phyloP scores from a whole-genome alignment of 1,140 invertebrate genomes.

The Drosophila pruinosa region DNA sequence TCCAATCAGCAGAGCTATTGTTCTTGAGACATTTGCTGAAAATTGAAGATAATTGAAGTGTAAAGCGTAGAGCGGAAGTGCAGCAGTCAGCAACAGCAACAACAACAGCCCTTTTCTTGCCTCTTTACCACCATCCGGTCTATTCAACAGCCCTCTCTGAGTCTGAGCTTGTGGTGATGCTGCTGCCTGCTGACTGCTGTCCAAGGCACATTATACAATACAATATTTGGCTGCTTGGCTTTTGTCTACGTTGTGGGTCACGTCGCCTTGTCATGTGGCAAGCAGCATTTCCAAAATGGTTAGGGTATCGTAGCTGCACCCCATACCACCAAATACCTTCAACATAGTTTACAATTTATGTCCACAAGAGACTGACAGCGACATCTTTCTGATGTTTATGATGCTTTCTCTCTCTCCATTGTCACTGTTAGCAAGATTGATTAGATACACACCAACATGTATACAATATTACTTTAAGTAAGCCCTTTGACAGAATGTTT shows the following conservation, averaged over 20 bases:
- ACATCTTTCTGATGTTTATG: background rate
- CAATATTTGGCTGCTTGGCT: conserved; percentile 54
- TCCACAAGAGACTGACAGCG: background rate
- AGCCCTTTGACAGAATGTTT: too few species aligned
- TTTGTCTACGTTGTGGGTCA: conserved; percentile 61
- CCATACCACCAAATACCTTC: background rate
- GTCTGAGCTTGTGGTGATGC: conserved; percentile 44
- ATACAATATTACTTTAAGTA: too few species aligned
- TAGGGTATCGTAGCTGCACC: too few species aligned
- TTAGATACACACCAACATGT: too few species aligned
- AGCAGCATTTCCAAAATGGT: conserved; percentile 4
- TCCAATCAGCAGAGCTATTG: conserved; percentile 77
- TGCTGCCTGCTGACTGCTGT: conserved; percentile 49
- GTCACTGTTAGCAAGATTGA: too few species aligned
- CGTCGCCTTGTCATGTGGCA: conserved; percentile 35
- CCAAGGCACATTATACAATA: conserved; percentile 72
- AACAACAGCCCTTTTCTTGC: background rate
- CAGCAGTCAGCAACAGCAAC: conserved; percentile 63
- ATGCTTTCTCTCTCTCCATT: background rate
- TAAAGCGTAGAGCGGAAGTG: conserved; percentile 76
- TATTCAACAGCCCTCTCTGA: conserved; percentile 2
- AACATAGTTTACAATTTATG: conserved; percentile 1
- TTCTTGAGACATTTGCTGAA: conserved; percentile 78
- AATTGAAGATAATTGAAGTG: conserved; percentile 81
- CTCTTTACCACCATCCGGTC: conserved; percentile 7